Evolutionary conservation across 2,797 vertebrate genomes (phyloP).

Genomic region (Macrochelys suwanniensis): DNA sequence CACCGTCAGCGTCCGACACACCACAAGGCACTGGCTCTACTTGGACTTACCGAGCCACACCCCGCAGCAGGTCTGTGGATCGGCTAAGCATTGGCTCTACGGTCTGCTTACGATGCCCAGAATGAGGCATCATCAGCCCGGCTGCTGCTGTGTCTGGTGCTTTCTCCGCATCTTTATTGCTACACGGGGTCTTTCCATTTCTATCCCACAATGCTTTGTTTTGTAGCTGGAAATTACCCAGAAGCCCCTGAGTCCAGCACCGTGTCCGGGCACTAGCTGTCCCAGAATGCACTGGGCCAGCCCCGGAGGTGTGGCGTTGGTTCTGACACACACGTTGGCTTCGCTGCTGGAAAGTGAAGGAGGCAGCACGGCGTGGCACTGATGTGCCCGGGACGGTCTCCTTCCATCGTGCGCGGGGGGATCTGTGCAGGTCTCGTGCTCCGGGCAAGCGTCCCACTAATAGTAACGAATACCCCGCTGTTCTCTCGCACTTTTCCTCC

Average conservation of each 20-base stretch:
- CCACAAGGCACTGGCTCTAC: neutral
- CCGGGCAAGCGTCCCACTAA: neutral
- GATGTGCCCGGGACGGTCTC: neutral
- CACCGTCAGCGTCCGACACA: too few relatives aligned
- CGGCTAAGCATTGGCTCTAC: neutral
- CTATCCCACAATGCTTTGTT: neutral
- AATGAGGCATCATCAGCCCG: neutral
- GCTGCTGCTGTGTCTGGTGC: neutral
- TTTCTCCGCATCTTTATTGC: neutral
- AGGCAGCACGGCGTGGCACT: neutral
- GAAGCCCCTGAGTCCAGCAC: neutral
- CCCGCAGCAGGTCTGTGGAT: neutral
- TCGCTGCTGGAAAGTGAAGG: neutral
- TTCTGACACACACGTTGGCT: rapidly evolving
- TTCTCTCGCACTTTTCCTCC: neutral
- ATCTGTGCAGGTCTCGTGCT: neutral
- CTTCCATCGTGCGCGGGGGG: neutral
- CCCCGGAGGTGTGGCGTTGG: neutral
- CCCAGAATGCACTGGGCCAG: neutral
- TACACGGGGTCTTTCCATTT: neutral
- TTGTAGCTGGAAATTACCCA: neutral
- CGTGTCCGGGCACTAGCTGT: neutral
- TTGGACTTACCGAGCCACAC: neutral
- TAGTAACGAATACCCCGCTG: neutral
- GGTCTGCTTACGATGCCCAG: neutral